phyloP scores from a whole-genome alignment of 2,888 invertebrate genomes.

The Oscheius onirici region DNA sequence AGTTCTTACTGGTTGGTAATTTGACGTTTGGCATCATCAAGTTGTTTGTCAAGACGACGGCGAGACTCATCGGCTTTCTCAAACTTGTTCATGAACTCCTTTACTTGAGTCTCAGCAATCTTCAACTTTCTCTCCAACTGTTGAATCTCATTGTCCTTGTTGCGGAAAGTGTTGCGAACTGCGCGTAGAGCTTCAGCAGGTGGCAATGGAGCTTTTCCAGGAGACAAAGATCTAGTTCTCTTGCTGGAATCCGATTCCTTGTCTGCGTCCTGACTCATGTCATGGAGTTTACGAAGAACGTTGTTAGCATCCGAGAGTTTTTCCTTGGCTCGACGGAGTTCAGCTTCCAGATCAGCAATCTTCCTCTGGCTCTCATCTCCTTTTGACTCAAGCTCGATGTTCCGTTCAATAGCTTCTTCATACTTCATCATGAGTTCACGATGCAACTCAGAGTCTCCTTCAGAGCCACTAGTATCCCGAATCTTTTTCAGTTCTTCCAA shows the following conservation, averaged over 20 bases:
- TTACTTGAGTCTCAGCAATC: constrained; percentile 64
- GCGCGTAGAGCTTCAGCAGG: constrained; percentile 67
- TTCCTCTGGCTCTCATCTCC: constrained; percentile 67
- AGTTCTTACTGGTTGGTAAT: constrained; percentile 42
- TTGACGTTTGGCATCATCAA: constrained; percentile 62
- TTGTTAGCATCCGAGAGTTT: constrained; percentile 61
- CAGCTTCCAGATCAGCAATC: constrained; percentile 66
- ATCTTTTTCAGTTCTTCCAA: constrained; percentile 53
- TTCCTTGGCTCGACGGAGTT: constrained; percentile 64
- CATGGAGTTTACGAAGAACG: constrained; percentile 67
- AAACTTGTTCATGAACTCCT: constrained; percentile 64
- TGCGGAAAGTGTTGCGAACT: constrained; percentile 64
- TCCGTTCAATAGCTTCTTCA: constrained; percentile 69
- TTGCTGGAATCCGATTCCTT: constrained; percentile 53
- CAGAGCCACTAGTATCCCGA: constrained; percentile 35
- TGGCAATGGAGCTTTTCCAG: constrained; percentile 59
- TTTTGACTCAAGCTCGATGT: constrained; percentile 68
- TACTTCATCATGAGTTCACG: constrained; percentile 65
- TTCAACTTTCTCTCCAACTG: constrained; percentile 67
- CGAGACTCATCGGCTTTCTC: constrained; percentile 66
- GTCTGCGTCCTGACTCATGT: constrained; percentile 62
- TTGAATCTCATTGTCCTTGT: constrained; percentile 68
- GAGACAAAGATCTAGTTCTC: constrained; percentile 67
- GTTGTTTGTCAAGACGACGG: constrained; percentile 66
- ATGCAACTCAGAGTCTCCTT: constrained; percentile 64